phyloP scores from a whole-genome alignment of 2,113 vertebrate genomes.

The Microcebus murinus region DNA sequence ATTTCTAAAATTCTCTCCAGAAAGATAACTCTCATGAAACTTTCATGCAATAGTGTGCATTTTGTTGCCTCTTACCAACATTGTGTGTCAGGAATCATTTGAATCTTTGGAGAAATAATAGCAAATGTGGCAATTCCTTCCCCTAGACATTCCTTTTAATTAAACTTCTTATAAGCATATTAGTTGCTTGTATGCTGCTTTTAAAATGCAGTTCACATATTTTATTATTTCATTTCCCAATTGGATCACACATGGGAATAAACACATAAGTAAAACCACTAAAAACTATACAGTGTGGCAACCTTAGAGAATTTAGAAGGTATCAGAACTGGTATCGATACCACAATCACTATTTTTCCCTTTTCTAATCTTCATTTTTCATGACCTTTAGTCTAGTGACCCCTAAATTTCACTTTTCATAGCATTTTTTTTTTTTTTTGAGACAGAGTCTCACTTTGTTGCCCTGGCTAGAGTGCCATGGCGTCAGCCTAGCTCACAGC shows the following conservation, averaged over 20 bases:
- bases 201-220: not conserved
- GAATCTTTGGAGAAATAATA: not conserved
- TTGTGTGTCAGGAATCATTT: no score
- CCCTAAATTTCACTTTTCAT: not conserved
- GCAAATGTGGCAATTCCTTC: not conserved
- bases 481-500: no score
- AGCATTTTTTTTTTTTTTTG: no score
- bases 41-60: rapidly evolving
- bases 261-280: not conserved
- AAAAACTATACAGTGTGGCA: not conserved
- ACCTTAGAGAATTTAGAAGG: not conserved
- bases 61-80: rapidly evolving
- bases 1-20: not conserved
- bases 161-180: not conserved
- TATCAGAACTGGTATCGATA: not conserved
- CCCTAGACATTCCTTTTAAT: not conserved
- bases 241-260: not conserved
- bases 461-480: no score
- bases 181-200: not conserved
- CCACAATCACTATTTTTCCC: not conserved
- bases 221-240: not conserved
- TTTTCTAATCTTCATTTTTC: not conserved
- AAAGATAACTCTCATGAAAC: not conserved
- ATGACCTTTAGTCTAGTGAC: not conserved
- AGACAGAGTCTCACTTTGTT: no score